A percentile compares a stretch with the other conserved stretches of the same genome.
These are phyloP conservation scores for Cnemophilus loriae DNA, from an alignment of 2,113 vertebrate genomes.

Conservation along the genomic window DNA sequence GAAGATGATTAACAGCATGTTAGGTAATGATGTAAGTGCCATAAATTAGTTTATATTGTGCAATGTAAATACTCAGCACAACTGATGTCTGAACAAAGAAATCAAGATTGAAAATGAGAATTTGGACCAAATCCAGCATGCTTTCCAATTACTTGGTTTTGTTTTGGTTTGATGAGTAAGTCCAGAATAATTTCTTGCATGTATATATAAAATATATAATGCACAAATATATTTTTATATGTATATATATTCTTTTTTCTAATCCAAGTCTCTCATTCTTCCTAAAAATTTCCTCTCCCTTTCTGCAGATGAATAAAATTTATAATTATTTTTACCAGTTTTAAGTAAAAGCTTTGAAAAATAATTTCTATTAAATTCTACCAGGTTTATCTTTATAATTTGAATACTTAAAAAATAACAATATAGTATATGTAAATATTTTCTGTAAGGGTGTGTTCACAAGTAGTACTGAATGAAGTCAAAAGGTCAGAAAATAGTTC, in stretches of 20 bases:
- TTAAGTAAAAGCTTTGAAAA: not conserved
- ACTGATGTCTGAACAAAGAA: constrained; percentile 43
- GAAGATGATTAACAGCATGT: constrained; percentile 64
- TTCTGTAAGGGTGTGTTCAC: not conserved
- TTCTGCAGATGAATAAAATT: not conserved
- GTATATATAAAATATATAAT: not conserved
- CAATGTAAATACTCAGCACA: constrained; percentile 57
- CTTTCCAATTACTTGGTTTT: not conserved
- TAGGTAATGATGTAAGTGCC: constrained; percentile 66
- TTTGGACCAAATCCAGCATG: not conserved
- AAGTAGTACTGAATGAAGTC: not conserved
- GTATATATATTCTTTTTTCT: not conserved
- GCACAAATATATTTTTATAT: not conserved
- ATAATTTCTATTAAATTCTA: not conserved
- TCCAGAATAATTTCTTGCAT: not conserved
- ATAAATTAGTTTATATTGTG: constrained; percentile 57
- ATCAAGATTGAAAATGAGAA: not conserved
- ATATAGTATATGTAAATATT: not conserved
- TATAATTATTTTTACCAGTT: not conserved
- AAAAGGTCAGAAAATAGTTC: not conserved
- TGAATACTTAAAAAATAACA: not conserved
- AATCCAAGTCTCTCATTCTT: not conserved
- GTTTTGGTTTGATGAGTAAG: not conserved
- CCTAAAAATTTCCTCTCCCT: not conserved
- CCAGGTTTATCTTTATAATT: not conserved